Conservation (phyloP, 2,113 vertebrate species). For the Trichechus manatus region DNA sequence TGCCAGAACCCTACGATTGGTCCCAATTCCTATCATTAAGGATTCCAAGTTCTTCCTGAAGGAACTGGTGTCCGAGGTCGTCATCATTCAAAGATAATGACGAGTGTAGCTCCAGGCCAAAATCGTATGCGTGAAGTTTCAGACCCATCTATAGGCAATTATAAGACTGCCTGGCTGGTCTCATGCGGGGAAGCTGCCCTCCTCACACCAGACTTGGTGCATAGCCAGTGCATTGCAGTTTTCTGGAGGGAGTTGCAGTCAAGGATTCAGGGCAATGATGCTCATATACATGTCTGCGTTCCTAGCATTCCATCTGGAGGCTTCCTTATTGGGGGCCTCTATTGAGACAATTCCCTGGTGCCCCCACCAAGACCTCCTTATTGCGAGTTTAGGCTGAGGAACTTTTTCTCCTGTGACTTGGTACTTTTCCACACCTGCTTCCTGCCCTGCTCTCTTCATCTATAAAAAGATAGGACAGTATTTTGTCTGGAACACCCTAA, state of each 20-base stretch:
- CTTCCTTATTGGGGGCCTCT: accelerated
- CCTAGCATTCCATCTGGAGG: neutral
- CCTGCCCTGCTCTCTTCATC: neutral
- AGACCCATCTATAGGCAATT: neutral
- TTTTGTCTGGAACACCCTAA: accelerated
- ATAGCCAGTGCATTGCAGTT: accelerated
- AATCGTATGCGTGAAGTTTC: neutral
- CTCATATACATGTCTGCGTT: accelerated
- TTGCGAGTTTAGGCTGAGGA: accelerated
- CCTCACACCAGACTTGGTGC: accelerated
- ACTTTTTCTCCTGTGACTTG: neutral
- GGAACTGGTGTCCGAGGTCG: accelerated
- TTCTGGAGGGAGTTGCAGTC: neutral
- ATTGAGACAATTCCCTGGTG: too few relatives aligned
- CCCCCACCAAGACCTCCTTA: too few relatives aligned
- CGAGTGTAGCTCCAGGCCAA: too few relatives aligned
- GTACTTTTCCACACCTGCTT: accelerated
- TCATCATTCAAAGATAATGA: accelerated
- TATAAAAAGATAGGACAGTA: too few relatives aligned
- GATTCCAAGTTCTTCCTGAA: neutral
- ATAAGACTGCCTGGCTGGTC: neutral
- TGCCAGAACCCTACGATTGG: accelerated
- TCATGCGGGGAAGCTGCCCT: too few relatives aligned
- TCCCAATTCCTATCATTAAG: accelerated
- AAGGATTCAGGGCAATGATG: too few relatives aligned